Percentiles rank a stretch among this genome's conserved stretches.
Conservation (phyloP, 2,888 invertebrate genomes). For the Sycophila texana region DNA sequence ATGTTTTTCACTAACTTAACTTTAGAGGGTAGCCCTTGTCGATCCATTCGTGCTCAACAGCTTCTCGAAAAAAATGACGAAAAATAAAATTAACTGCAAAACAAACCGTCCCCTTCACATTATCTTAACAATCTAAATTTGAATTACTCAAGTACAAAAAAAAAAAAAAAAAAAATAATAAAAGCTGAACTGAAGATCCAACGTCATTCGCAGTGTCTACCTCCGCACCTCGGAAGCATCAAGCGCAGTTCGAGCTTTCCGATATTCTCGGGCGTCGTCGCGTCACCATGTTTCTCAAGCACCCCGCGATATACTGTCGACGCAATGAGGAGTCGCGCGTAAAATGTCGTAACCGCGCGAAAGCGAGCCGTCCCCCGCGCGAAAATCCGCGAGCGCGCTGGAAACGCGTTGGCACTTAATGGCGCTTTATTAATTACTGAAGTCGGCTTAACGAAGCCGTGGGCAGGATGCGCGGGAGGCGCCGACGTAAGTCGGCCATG, state of each 20-base stretch:
- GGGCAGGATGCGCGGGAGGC: slow-evolving; percentile 62
- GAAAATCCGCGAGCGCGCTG: not conserved
- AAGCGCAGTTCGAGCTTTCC: not conserved
- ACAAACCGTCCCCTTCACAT: no score
- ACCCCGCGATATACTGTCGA: not conserved
- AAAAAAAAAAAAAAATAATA: no score
- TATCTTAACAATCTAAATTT: no score
- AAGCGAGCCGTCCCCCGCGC: not conserved
- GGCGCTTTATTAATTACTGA: slow-evolving; percentile 58
- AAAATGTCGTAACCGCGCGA: not conserved
- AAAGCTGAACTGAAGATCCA: no score
- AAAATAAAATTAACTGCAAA: no score
- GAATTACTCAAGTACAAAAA: no score
- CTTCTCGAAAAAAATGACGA: no score
- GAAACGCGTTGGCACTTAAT: slow-evolving; percentile 48
- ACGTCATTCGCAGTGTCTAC: no score
- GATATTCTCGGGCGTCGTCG: slow-evolving; percentile 5
- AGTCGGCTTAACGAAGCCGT: slow-evolving; percentile 51
- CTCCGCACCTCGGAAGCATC: no score
- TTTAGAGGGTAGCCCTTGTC: no score
- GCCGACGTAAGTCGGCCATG: slow-evolving; percentile 66
- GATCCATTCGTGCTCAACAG: no score
- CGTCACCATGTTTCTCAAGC: not conserved
- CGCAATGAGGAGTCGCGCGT: slow-evolving; percentile 5
- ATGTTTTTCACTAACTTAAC: no score